Evolutionary conservation across 1,140 invertebrate genomes (phyloP).

Genomic region (Epicauta chinensis): DNA sequence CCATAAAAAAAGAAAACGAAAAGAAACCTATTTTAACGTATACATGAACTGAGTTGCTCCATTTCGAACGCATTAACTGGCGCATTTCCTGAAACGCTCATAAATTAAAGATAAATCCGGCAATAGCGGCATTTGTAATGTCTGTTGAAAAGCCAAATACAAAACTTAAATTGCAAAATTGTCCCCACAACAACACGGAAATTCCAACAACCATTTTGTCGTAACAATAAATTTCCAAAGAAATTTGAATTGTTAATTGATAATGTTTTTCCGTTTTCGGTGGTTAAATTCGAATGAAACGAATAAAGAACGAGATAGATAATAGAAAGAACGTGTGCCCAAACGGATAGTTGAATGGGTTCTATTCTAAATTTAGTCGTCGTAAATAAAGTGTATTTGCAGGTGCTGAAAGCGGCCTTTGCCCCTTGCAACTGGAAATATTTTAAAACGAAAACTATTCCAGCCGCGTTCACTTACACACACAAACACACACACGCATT

Average conservation of each 20-base stretch:
- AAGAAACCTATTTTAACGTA: too few species aligned
- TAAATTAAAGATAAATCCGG: constrained; percentile 19
- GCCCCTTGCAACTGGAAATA: neutral
- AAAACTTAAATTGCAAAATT: too few species aligned
- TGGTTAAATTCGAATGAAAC: too few species aligned
- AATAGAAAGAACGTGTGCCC: constrained; percentile 1
- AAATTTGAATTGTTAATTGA: too few species aligned
- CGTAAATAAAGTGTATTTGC: constrained; percentile 21
- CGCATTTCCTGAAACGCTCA: constrained; percentile 20
- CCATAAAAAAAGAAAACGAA: too few species aligned
- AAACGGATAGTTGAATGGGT: constrained; percentile 5
- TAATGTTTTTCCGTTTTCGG: too few species aligned
- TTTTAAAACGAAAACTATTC: constrained; percentile 9
- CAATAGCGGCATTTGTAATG: constrained; percentile 8
- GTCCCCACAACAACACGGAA: too few species aligned
- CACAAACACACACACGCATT: too few species aligned
- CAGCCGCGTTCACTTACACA: constrained; percentile 1
- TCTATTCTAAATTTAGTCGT: constrained; percentile 12
- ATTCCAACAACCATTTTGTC: too few species aligned
- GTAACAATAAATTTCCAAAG: too few species aligned
- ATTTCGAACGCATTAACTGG: constrained; percentile 17
- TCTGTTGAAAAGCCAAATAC: neutral
- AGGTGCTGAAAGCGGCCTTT: constrained; percentile 5
- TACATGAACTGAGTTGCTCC: too few species aligned
- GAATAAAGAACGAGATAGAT: too few species aligned